Percentiles rank a stretch among this genome's conserved stretches.
These are phyloP conservation scores for Ectropis crepuscularia DNA, from an alignment of 2,888 invertebrate species.

Conservation along the genomic window DNA sequence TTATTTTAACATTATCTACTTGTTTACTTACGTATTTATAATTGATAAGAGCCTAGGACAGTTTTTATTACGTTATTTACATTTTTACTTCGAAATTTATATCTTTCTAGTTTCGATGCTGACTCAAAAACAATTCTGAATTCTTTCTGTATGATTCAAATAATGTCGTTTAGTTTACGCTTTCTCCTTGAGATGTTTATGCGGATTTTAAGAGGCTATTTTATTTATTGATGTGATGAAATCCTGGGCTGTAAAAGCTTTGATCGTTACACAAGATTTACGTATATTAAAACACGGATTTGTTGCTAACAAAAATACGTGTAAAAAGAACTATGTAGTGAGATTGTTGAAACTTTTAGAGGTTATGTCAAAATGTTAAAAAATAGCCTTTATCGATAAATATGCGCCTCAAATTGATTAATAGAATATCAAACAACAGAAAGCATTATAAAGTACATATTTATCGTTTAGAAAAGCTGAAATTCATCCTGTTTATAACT, in stretches of 20 bases:
- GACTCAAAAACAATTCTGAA: slow-evolving; percentile 22
- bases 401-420: background rate
- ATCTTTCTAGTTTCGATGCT: slow-evolving; percentile 14
- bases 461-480: slow-evolving; percentile 33
- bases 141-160: slow-evolving; percentile 24
- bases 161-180: slow-evolving; percentile 9
- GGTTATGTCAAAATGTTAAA: background rate
- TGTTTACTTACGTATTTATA: slow-evolving; percentile 28
- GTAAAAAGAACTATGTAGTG: background rate
- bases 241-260: slow-evolving; percentile 17
- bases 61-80: slow-evolving; percentile 18
- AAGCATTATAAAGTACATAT: slow-evolving; percentile 18
- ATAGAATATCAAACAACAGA: background rate
- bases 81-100: slow-evolving; percentile 3
- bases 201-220: slow-evolving; percentile 14
- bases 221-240: slow-evolving; percentile 27
- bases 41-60: background rate
- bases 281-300: background rate
- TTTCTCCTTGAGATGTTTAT: slow-evolving; percentile 28
- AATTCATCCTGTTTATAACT: slow-evolving; percentile 51
- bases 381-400: slow-evolving; percentile 2
- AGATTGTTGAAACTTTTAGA: background rate
- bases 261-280: slow-evolving; percentile 11
- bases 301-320: background rate
- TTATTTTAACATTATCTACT: background rate